A percentile compares a stretch with the other conserved stretches of the same genome.
phyloP scores from a whole-genome alignment of 2,888 invertebrate species.

The Scaptomyza tumidula region DNA sequence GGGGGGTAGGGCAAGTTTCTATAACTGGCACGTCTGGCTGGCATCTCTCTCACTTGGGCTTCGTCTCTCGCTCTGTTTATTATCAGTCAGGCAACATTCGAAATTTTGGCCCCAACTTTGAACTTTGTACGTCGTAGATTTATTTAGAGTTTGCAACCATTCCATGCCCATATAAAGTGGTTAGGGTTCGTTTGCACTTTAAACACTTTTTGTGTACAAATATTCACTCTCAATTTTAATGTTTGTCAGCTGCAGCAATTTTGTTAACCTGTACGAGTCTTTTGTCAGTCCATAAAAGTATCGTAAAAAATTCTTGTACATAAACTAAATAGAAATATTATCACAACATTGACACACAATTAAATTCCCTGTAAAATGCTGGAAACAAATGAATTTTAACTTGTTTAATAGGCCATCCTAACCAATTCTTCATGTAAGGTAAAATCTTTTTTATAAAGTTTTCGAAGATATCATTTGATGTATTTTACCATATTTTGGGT shows the following conservation, averaged over 20 bases:
- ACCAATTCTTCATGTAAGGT: too few species aligned
- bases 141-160: constrained; percentile 32
- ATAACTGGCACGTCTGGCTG: not conserved
- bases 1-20: not conserved
- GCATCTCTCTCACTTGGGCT: constrained; percentile 15
- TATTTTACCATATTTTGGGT: not conserved
- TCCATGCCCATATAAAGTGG: constrained; percentile 17
- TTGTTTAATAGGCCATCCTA: too few species aligned
- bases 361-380: constrained; percentile 14
- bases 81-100: constrained; percentile 35
- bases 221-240: constrained; percentile 40
- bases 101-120: constrained; percentile 19
- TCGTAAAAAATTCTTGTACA: constrained; percentile 36
- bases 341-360: not conserved
- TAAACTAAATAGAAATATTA: not conserved
- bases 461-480: too few species aligned
- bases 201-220: constrained; percentile 33
- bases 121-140: constrained; percentile 40
- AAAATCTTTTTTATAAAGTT: too few species aligned
- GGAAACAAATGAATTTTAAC: not conserved
- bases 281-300: constrained; percentile 60
- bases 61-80: constrained; percentile 35
- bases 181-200: constrained; percentile 23
- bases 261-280: constrained; percentile 41
- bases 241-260: constrained; percentile 55